Base-by-base conservation (phyloP, 53 echinoderm and acorn worm species). In the Actinopyga echinites region DNA sequence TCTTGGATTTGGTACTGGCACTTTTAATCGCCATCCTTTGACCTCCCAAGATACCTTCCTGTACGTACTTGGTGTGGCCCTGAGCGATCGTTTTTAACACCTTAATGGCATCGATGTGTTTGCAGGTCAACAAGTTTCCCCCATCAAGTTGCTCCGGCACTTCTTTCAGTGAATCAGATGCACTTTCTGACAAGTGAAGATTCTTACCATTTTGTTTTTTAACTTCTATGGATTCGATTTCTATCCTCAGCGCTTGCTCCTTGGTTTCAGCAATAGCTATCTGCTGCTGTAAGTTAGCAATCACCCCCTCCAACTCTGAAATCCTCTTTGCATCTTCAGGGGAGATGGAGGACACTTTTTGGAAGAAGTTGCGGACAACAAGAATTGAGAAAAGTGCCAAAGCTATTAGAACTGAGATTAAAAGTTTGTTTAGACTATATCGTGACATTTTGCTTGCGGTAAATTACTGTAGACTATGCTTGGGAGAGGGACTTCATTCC, bases 11-110 rank as follows among this genome's bases (percentile, higher is more conserved):
- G 30, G 86, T 81, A 56, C 88, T 79, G 52, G 90, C 92, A 82
- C 99, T 99, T 82, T 99, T 99, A 33, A 99, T 87, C 0, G 99
- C 99, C 56, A 90, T 87, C 56, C 66, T 89, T 30, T 59, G 83
- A 7, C 87, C 92, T 6, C 82, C 86, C 1, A 92, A 54, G 21
- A 54, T 55, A 54, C 94, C 99, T 57, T 92, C 92, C 68, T 99
- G 93, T 12, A 99, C 94, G 28, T 91, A 53, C 79, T 99, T 99
- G 32, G 89, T 92, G 75, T 92, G 86, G 20, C 99, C 99, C 64
- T 91, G 78, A 0, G 90, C 92, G 17, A 99, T 89, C 6, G 79
- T 86, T 56, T 75, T 82, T 2, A 85, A 83, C n/a, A 99, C 82
- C 57, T 83, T 86, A 24, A 99, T 94, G 37, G 79, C 71, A 79